Evolutionary conservation across 2,888 invertebrate species (phyloP).

Genomic region (Drosophila parthenogenetica): DNA sequence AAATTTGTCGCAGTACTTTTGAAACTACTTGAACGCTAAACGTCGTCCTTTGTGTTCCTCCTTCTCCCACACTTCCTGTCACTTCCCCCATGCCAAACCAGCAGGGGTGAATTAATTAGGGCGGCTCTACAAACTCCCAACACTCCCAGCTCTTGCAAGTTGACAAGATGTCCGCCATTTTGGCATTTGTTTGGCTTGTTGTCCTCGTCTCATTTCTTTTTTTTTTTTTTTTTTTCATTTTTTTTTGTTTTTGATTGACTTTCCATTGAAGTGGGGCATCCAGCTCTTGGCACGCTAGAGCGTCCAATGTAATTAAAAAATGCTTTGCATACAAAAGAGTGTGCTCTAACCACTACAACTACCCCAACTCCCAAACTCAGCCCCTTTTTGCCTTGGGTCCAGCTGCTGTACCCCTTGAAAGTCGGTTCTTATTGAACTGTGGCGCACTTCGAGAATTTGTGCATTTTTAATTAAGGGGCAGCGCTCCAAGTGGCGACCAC

Average conservation of each 20-base stretch:
- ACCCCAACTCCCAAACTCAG: not conserved
- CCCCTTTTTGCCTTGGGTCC: not conserved
- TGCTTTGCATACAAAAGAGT: constrained; percentile 33
- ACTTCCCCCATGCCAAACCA: not conserved
- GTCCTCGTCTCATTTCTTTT: constrained; percentile 9
- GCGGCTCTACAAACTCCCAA: constrained; percentile 40
- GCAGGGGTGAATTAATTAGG: constrained; percentile 74
- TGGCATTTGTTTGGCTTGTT: constrained; percentile 62
- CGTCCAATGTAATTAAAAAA: constrained; percentile 48
- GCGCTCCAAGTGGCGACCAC: not conserved
- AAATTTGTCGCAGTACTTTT: constrained; percentile 67
- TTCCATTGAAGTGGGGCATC: constrained; percentile 26
- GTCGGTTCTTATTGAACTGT: constrained; percentile 23
- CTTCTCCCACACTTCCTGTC: not conserved
- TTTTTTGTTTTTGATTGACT: constrained; percentile 8
- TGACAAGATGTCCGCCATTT: constrained; percentile 70
- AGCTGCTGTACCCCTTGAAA: not conserved
- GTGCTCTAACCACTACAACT: not conserved
- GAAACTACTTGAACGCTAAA: constrained; percentile 70
- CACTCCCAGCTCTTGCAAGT: not conserved
- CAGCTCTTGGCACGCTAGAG: constrained; percentile 6
- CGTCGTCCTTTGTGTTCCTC: constrained; percentile 59
- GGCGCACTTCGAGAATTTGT: constrained; percentile 21
- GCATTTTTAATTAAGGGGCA: constrained; percentile 25
- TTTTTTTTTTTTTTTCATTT: constrained; percentile 4